phyloP scores from a whole-genome alignment of 2,888 invertebrate species.

The Adineta ricciae region DNA sequence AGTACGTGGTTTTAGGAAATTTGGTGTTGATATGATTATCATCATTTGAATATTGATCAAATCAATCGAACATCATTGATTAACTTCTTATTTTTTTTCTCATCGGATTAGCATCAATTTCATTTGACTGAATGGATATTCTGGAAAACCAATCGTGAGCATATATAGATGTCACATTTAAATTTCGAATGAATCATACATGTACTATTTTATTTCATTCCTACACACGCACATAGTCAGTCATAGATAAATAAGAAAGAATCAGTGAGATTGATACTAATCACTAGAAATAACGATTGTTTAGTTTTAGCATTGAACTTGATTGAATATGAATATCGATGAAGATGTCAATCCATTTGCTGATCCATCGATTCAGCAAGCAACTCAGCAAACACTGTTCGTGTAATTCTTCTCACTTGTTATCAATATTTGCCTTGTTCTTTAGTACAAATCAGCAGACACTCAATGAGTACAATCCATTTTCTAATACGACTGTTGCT shows the following conservation, averaged over 20 bases:
- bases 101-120: no score
- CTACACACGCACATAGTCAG: no score
- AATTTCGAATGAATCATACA: neutral
- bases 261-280: neutral
- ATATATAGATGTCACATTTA: neutral
- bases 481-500: constrained; percentile 60
- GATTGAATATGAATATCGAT: neutral
- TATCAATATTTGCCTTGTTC: neutral
- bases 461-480: constrained; percentile 88
- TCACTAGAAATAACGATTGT: no score
- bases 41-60: no score
- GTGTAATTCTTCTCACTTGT: no score
- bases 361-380: neutral
- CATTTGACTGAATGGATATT: neutral
- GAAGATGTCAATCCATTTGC: neutral
- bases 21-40: no score
- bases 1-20: no score
- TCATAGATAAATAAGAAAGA: neutral
- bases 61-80: no score
- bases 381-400: neutral
- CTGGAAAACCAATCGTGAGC: neutral
- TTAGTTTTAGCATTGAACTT: neutral
- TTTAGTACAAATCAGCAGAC: constrained; percentile 57
- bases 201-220: neutral
- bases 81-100: no score